These are phyloP conservation scores for Columba livia DNA, from an alignment of 2,113 vertebrate species.

Conservation along the genomic window DNA sequence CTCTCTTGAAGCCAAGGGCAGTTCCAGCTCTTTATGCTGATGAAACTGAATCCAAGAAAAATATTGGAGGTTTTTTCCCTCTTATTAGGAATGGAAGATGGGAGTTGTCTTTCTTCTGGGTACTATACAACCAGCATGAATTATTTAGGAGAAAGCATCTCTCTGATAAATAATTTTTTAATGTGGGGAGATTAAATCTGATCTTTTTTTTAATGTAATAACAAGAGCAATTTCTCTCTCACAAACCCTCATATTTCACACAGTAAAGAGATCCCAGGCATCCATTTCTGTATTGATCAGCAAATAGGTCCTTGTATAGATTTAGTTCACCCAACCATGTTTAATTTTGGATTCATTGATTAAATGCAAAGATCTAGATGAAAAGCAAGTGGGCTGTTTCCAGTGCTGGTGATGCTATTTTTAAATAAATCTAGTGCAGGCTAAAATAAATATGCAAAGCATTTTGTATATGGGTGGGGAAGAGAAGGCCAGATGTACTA, in stretches of 20 bases:
- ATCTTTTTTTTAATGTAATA: background rate
- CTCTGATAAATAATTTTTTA: slow-evolving; percentile 24
- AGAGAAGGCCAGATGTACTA: slow-evolving; percentile 48
- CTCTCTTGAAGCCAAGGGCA: background rate
- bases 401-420: slow-evolving; percentile 64
- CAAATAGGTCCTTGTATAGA: slow-evolving; percentile 27
- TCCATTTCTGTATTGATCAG: slow-evolving; percentile 17
- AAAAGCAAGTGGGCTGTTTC: slow-evolving; percentile 63
- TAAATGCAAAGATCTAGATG: slow-evolving; percentile 55
- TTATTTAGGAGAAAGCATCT: slow-evolving; percentile 55
- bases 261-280: background rate
- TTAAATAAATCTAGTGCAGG: slow-evolving; percentile 60
- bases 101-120: slow-evolving; percentile 22
- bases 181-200: slow-evolving; percentile 21
- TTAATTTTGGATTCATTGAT: slow-evolving; percentile 71
- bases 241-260: background rate
- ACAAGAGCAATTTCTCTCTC: slow-evolving; percentile 37
- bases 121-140: slow-evolving; percentile 58
- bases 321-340: slow-evolving; percentile 53
- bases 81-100: slow-evolving; percentile 53
- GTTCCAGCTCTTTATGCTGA: background rate
- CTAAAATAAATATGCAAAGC: slow-evolving; percentile 68
- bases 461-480: slow-evolving; percentile 43
- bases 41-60: background rate
- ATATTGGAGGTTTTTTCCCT: background rate